Base-by-base conservation (phyloP, 23 tunicate genomes). In the Aplidium turbinatum region DNA sequence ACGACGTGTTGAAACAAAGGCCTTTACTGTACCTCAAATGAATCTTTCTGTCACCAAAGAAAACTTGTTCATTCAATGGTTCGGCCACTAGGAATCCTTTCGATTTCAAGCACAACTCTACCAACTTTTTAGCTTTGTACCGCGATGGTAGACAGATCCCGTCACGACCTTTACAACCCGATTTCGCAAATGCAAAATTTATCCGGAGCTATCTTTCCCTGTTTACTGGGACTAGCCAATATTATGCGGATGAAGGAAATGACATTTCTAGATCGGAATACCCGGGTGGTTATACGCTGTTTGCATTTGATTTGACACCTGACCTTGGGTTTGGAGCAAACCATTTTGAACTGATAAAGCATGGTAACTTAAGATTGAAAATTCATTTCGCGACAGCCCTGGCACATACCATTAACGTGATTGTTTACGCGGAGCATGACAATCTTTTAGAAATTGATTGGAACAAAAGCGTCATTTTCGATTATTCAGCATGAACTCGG, bases 261-360 rank as follows among this genome's bases (percentile, higher is more conserved):
- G 75, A 20, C 31, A 77, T 77, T 4, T 47, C 62, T 35, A 16
- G 82, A 56, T 24, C 31, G n/a, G 76, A 77, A 1, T 77, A 40
- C 25, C 68, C 68, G n/a, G 13, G 60, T 34, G 79, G 79, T 18
- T 74, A 55, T n/a, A 55, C 79, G 9, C 35, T 74, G 33, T 74
- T 74, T 39, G 47, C 48, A 4, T 57, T 74, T 74, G 50, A 71
- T 29, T 7, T 71, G 23, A 47, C 77, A 50, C 77, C 77, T 5
- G 55, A 71, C 19, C 18, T 71, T 23, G 35, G 21, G 5, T 11
- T 4, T 9, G 35, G 66, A 6, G 53, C 25, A 5, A 52, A 6
- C 9, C 19, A 36, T 71, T 71, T 71, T 48, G 77, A 71, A 13
- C 23, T 71, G 62, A 28, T 71, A 48, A 71, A 71, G 23, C 62